Percentiles rank a stretch among this genome's conserved stretches.
Conservation (phyloP, 2,113 vertebrate genomes). For the Carlito syrichta region DNA sequence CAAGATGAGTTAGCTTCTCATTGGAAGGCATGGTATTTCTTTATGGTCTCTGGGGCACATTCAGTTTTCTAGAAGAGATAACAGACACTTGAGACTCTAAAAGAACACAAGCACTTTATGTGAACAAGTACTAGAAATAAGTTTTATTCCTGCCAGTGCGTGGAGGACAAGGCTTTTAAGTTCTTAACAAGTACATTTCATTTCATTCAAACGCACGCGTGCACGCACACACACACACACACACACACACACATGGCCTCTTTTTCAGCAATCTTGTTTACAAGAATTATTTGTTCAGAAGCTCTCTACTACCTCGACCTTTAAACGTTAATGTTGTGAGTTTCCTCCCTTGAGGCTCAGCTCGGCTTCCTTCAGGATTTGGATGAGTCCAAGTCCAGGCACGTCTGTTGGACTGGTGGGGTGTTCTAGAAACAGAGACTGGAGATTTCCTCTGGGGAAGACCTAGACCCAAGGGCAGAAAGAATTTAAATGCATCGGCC, state of each 20-base stretch:
- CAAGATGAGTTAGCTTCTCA: not conserved
- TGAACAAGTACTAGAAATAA: not conserved
- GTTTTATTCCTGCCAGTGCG: not conserved
- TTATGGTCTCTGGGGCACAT: not conserved
- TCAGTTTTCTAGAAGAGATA: not conserved
- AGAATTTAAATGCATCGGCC: not conserved
- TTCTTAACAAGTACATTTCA: not conserved
- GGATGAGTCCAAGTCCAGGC: not conserved
- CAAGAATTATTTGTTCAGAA: not conserved
- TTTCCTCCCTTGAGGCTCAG: not conserved
- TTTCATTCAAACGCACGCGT: not conserved
- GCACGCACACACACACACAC: not conserved
- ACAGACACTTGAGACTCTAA: not conserved
- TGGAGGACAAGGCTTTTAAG: not conserved
- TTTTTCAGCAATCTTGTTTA: not conserved
- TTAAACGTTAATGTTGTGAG: not conserved
- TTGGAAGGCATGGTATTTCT: not conserved
- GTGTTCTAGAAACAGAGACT: not conserved
- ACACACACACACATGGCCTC: not conserved
- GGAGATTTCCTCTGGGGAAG: not conserved
- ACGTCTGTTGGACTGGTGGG: not conserved
- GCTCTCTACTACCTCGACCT: not conserved
- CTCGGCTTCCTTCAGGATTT: not conserved
- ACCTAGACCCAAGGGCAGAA: not conserved
- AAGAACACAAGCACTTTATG: not conserved